Conservation (phyloP, 2,113 vertebrate genomes). For the Bos taurus region ARS-UCD2.0 NC_037351.1:60709001-60709500, state of each 20-base stretch:
- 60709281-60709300: background rate
- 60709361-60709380: background rate
- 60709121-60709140: background rate
- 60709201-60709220: background rate
- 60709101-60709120: background rate
- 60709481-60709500: background rate
- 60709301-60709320: background rate
- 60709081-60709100: too few relatives aligned
- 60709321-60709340: background rate
- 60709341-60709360: background rate
- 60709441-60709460: background rate
- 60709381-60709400: background rate
- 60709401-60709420: background rate
- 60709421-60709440: background rate
- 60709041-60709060: too few relatives aligned
- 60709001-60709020: too few relatives aligned
- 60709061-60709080: too few relatives aligned
- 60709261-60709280: background rate
- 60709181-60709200: background rate
- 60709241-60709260: background rate
- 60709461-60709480: background rate
- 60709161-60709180: background rate
- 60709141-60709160: background rate
- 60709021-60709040: too few relatives aligned
- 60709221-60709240: background rate